phyloP scores from a whole-genome alignment of 2,888 invertebrate genomes.

The Digitonthophagus gazella region DNA sequence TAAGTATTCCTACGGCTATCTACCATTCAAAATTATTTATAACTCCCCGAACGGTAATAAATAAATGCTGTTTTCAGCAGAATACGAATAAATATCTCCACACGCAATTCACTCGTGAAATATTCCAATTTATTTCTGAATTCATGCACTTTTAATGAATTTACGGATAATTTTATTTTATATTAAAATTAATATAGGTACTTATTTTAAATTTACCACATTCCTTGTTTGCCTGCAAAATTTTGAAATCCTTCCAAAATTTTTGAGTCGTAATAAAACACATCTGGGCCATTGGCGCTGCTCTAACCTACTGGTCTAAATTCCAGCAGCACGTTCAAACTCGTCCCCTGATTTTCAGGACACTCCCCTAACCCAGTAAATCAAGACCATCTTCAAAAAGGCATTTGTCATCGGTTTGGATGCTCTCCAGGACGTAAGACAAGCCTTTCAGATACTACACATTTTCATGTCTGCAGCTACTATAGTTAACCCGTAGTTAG shows the following conservation, averaged over 20 bases:
- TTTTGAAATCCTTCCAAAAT: background rate
- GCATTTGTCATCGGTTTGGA: constrained; percentile 21
- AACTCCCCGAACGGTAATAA: background rate
- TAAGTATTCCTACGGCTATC: background rate
- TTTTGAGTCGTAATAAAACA: background rate
- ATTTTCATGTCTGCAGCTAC: no score
- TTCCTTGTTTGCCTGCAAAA: background rate
- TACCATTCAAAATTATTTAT: background rate
- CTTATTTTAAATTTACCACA: background rate
- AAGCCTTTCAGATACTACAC: background rate
- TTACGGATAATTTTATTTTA: background rate
- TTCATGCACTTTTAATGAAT: background rate
- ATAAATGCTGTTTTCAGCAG: background rate
- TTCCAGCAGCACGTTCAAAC: background rate
- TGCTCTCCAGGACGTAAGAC: constrained; percentile 1
- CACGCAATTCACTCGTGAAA: background rate
- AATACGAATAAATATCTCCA: background rate
- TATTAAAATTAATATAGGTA: background rate
- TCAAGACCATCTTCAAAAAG: constrained; percentile 20
- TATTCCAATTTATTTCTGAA: background rate
- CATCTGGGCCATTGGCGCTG: background rate
- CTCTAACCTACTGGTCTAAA: background rate
- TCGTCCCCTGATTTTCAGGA: background rate
- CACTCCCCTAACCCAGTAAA: constrained; percentile 10
- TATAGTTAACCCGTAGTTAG: no score